Conservation (phyloP, 2,797 vertebrate genomes). For the Pangasius djambal region DNA sequence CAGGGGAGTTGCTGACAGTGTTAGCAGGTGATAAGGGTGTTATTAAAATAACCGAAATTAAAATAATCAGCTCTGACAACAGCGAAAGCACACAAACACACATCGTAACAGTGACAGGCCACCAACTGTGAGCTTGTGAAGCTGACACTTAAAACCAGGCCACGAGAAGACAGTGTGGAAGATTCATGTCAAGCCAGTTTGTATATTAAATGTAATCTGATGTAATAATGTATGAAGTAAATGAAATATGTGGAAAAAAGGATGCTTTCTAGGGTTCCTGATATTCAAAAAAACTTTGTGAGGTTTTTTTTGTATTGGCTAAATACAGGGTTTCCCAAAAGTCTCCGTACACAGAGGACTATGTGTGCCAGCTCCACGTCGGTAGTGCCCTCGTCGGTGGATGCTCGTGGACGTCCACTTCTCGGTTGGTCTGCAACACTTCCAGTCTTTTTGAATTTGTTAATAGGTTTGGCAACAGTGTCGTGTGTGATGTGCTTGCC, state of each 20-base stretch:
- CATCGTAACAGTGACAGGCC: slow-evolving; percentile 30
- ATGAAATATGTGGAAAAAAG: too few relatives aligned
- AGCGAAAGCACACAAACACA: slow-evolving; percentile 50
- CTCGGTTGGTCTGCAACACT: too few relatives aligned
- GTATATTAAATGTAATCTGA: not conserved
- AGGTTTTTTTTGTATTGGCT: not conserved
- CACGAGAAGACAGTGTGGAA: slow-evolving; percentile 11
- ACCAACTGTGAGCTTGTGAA: slow-evolving; percentile 45
- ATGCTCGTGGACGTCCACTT: too few relatives aligned
- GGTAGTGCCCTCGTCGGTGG: too few relatives aligned
- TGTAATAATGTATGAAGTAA: not conserved
- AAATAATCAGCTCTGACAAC: slow-evolving; percentile 49
- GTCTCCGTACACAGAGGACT: too few relatives aligned
- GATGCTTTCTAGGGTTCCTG: not conserved
- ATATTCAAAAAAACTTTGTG: not conserved
- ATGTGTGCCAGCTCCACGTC: too few relatives aligned
- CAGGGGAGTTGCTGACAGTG: slow-evolving; percentile 55
- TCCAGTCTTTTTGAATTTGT: too few relatives aligned
- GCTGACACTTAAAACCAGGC: slow-evolving; percentile 14
- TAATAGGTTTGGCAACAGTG: too few relatives aligned
- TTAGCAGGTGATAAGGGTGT: slow-evolving; percentile 67
- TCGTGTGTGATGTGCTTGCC: too few relatives aligned
- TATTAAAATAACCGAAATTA: slow-evolving; percentile 63
- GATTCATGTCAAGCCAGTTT: not conserved
- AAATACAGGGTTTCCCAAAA: not conserved